Evolutionary conservation across 2,797 vertebrate species (phyloP).

Genomic region (Zalophus californianus): DNA sequence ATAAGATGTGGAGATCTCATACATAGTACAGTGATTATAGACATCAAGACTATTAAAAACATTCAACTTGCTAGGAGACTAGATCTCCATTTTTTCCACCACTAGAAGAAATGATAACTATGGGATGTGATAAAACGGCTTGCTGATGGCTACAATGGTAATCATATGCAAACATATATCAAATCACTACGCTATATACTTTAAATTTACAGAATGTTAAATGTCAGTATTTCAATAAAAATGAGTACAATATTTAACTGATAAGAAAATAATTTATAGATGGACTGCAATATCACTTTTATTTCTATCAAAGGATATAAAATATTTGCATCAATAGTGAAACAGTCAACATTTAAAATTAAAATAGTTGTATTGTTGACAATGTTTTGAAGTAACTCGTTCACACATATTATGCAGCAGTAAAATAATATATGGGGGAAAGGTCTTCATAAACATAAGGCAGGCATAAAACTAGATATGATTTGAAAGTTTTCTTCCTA

Average conservation of each 20-base stretch:
- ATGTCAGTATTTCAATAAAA: not conserved
- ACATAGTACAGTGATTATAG: not conserved
- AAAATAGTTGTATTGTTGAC: not conserved
- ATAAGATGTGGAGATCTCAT: not conserved
- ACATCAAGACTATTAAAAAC: not conserved
- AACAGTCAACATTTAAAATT: not conserved
- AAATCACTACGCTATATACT: not conserved
- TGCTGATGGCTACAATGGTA: not conserved
- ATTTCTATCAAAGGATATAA: not conserved
- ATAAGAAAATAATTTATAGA: not conserved
- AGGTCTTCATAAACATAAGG: not conserved
- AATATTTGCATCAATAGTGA: not conserved
- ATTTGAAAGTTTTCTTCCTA: not conserved
- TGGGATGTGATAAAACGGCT: not conserved
- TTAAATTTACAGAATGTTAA: not conserved
- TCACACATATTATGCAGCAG: not conserved
- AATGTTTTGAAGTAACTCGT: slow-evolving; percentile 2
- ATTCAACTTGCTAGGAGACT: not conserved
- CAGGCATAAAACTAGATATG: not conserved
- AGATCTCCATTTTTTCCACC: not conserved
- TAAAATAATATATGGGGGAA: not conserved
- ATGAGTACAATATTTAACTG: not conserved
- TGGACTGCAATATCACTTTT: not conserved
- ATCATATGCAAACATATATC: not conserved
- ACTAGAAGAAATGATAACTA: not conserved